Base-by-base conservation (phyloP, 2,797 vertebrate species). In the Peromyscus aztecus region DNA sequence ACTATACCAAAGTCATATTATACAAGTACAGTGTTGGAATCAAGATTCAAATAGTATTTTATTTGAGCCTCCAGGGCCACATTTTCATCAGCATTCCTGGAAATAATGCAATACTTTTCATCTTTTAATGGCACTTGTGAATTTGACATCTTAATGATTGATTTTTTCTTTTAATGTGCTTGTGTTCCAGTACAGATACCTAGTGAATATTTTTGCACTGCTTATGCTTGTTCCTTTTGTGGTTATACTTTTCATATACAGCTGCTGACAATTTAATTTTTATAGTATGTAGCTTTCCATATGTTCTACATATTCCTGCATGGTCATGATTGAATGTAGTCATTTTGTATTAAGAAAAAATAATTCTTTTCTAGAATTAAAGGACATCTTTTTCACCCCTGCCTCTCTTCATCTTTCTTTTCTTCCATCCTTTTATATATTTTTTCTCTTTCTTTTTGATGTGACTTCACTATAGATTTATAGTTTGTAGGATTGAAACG, bases 241-340 rank as follows among this genome's bases (percentile, higher is more conserved):
- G 65, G 46, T 71, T 17, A 55, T 85, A 85, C 43, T 89, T 95
- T 94, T 93, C 55, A 94, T 81, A 76, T 80, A 23, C 23, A 96
- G 29, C 76, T 92, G 40, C 65, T 97, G 52, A 86, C n/a, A 96
- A 67, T 88, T 96, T 92, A 91, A 94, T 95, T 97, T 95, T 89
- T 84, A 82, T 88, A 78, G 6, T 69, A 91, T 85, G 90, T 75
- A 86, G 71, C n/a, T 93, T 75, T 83, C 55, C 88, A 83, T 89
- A 71, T 94, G 93, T 82, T 91, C 86, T 90, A 1, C 43, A 78
- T 91, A 63, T 75, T 61, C 6, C 73, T 85, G 29, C 63, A 57
- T 31, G 84, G 46, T 14, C 49, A 61, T 94, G 31, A 93, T 83
- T 93, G 75, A 59, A 89, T 89, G 94, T 91, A 57, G n/a, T 87